These are phyloP conservation scores for Drosophila mimica DNA, from an alignment of 2,888 invertebrate species.

Conservation along the genomic window DNA sequence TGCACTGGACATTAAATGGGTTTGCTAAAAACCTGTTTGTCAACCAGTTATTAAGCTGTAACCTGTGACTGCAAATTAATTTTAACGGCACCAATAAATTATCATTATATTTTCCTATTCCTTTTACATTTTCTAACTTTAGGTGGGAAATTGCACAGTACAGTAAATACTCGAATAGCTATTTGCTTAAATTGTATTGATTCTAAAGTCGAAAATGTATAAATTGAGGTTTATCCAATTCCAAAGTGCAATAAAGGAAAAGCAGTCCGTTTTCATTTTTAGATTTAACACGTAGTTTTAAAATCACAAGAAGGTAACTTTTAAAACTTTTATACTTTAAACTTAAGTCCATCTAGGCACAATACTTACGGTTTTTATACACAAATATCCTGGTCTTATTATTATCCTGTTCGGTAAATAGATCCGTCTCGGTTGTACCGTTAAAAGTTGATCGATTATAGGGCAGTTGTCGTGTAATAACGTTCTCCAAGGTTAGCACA, in stretches of 20 bases:
- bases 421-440: conserved; percentile 53
- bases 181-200: not conserved
- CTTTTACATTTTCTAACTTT: not conserved
- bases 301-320: not conserved
- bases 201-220: no score
- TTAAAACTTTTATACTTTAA: not conserved
- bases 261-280: not conserved
- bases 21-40: conserved; percentile 37
- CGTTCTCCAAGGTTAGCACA: conserved; percentile 67
- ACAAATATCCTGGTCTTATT: conserved; percentile 76
- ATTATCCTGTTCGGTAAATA: conserved; percentile 50
- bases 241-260: not conserved
- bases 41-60: conserved; percentile 29
- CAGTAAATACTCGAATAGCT: conserved; percentile 2
- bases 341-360: not conserved
- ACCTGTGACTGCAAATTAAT: conserved; percentile 6
- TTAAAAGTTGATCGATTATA: conserved; percentile 55
- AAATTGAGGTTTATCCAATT: not conserved
- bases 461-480: conserved; percentile 51
- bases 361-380: conserved; percentile 75
- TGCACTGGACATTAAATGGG: conserved; percentile 8
- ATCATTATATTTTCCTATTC: not conserved
- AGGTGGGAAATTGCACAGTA: not conserved
- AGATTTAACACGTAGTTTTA: not conserved
- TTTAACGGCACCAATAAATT: conserved; percentile 1